Evolutionary conservation across 1,140 invertebrate species (phyloP), one percentile per base, ranked within the genome.

Genomic region (Drepana arcuata): DNA sequence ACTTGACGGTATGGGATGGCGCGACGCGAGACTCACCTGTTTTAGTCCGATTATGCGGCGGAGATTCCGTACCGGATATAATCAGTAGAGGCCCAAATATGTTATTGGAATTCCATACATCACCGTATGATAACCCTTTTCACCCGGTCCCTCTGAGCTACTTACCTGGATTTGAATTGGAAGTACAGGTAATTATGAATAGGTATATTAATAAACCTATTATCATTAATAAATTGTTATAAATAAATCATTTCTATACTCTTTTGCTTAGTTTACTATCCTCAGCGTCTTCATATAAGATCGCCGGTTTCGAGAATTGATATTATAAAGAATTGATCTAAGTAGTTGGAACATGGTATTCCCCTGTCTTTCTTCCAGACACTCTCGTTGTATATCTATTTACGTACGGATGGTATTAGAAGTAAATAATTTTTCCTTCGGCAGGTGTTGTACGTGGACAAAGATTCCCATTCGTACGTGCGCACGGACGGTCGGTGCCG

Each of bases 1-100:
- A 92, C 66, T 75, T 93, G 40, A 92, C 92, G 12, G 90, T 95
- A 40, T 92, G 92, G 81, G 93, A 95, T 58, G 93, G 93, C 0
- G 87, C 88, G n/a, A 88, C 88, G 1, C 85, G 86, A 7, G 86
- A 86, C 12, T 90, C 91, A 23, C 90, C 92, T 1, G 88, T 93
- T 4, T 74, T 95, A 16, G 90, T 93, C 2, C 85, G 92, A 41
- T 84, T 95, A 30, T 95, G 93, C 66, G 93, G 92, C n/a, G 92
- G 92, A 2, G 92, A 94, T 58, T 88, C 87, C 1, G 89, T 94
- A 2, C 92, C 92, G 7, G 91, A 93, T 67, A 92, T 95, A 41
- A 86, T 93, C 48, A 92, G 90, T 60, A 89, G 91, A 59, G 89
- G 90, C 9, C 88, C 92, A 32, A 89, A 92, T 54, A 89, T 94